Percentiles rank a stretch among this genome's conserved stretches.
phyloP scores from a whole-genome alignment of 2,797 vertebrate genomes.

The Sphenopsis melanotis region DNA sequence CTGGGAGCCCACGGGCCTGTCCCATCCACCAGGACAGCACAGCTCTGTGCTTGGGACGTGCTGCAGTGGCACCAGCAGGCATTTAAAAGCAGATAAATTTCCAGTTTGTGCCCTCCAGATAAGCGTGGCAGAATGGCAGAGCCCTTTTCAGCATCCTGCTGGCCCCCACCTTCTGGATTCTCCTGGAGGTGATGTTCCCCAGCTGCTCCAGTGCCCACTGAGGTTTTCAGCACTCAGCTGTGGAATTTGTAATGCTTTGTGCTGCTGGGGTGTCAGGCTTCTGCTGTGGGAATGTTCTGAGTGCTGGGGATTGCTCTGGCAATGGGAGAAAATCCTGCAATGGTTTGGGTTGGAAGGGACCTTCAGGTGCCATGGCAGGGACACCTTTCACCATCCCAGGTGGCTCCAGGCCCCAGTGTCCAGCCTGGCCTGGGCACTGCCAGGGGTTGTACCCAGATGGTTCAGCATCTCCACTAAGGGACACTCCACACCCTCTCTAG shows the following conservation, averaged over 20 bases:
- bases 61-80: background rate
- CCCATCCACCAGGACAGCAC: fast-evolving
- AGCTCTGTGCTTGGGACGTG: background rate
- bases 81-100: background rate
- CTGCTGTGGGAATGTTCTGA: background rate
- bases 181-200: background rate
- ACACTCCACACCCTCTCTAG: background rate
- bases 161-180: background rate
- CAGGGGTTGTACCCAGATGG: background rate
- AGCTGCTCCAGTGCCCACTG: background rate
- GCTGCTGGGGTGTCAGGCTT: background rate
- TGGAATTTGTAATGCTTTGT: background rate
- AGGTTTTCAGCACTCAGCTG: background rate
- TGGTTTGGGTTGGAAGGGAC: background rate
- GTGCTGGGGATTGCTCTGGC: background rate
- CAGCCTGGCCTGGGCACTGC: background rate
- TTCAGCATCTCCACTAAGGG: background rate
- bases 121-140: background rate
- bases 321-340: background rate
- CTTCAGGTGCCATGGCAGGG: background rate
- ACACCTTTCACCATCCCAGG: background rate
- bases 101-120: background rate
- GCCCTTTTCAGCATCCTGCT: background rate
- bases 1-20: background rate
- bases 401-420: background rate